These are phyloP conservation scores for Montipora efflorescens DNA, from an alignment of 64 coral and sea anemone genomes.

Conservation along the genomic window DNA sequence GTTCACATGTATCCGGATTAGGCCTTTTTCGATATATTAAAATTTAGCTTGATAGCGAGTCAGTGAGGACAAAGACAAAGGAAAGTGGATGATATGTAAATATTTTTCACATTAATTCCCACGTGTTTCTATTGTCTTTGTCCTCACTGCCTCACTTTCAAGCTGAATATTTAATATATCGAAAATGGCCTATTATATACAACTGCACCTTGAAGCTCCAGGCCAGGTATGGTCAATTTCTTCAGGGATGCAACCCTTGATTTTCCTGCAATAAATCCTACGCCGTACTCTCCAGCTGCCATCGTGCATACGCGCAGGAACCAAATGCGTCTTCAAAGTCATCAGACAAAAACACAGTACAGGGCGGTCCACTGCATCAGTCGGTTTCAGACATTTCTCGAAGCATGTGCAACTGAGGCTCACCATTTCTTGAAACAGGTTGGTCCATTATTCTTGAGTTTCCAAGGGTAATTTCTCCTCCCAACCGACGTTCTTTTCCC, in stretches of 20 bases:
- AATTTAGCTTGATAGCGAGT: no score
- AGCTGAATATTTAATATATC: no score
- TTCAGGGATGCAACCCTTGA: constrained; percentile 61
- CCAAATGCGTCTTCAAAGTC: constrained; percentile 60
- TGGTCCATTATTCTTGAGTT: constrained; percentile 9
- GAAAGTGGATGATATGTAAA: no score
- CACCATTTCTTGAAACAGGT: constrained; percentile 30
- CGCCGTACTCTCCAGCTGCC: not conserved
- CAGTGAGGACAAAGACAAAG: no score
- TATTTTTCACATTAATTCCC: no score
- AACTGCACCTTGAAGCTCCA: no score
- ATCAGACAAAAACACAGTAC: constrained; percentile 48
- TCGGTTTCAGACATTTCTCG: constrained; percentile 42
- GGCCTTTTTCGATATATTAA: no score
- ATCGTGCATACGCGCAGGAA: not conserved
- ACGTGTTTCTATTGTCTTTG: no score
- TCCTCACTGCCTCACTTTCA: no score
- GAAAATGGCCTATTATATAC: no score
- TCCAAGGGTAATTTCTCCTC: not conserved
- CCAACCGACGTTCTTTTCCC: constrained; percentile 33
- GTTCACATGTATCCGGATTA: no score
- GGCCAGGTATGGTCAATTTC: not conserved
- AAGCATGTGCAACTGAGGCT: constrained; percentile 22
- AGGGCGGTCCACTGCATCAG: constrained; percentile 19
- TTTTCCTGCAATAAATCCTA: constrained; percentile 57